Percentiles rank a stretch among this genome's conserved stretches.
Conservation (phyloP, 2,888 invertebrate genomes). For the Malacosoma neustria region DNA sequence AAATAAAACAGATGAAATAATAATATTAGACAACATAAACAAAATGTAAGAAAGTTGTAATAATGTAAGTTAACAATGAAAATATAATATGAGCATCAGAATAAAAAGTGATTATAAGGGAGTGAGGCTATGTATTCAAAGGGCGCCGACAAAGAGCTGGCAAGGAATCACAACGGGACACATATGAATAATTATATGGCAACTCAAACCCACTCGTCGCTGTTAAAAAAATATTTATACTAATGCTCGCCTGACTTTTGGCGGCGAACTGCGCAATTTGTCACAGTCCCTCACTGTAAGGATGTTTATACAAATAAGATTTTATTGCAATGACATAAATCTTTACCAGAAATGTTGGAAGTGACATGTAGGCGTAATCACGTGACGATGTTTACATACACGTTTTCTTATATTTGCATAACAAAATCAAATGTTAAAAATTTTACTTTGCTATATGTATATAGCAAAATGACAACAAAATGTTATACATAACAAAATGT, state of each 20-base stretch:
- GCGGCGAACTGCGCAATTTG: slow-evolving; percentile 58
- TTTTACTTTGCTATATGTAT: no score
- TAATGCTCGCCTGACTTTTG: slow-evolving; percentile 58
- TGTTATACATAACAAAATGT: no score
- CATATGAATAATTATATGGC: slow-evolving; percentile 53
- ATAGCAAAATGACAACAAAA: no score
- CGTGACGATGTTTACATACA: slow-evolving; percentile 45
- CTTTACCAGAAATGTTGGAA: slow-evolving; percentile 49
- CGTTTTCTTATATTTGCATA: slow-evolving; percentile 18
- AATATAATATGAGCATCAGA: not conserved
- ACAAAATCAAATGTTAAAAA: no score
- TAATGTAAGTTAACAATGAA: no score
- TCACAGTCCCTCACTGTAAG: slow-evolving; percentile 48
- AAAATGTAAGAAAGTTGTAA: no score
- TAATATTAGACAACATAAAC: no score
- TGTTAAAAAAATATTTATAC: slow-evolving; percentile 59
- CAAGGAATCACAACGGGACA: slow-evolving; percentile 18
- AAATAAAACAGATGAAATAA: no score
- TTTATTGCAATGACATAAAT: slow-evolving; percentile 70
- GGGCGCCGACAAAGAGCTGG: slow-evolving; percentile 9
- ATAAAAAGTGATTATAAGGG: not conserved
- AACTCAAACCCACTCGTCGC: slow-evolving; percentile 41
- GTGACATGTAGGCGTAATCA: slow-evolving; percentile 51
- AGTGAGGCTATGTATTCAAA: not conserved
- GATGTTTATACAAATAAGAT: slow-evolving; percentile 71